These are phyloP conservation scores for Sphecodes monilicornis DNA, from an alignment of 2,888 invertebrate genomes.

Conservation along the genomic window DNA sequence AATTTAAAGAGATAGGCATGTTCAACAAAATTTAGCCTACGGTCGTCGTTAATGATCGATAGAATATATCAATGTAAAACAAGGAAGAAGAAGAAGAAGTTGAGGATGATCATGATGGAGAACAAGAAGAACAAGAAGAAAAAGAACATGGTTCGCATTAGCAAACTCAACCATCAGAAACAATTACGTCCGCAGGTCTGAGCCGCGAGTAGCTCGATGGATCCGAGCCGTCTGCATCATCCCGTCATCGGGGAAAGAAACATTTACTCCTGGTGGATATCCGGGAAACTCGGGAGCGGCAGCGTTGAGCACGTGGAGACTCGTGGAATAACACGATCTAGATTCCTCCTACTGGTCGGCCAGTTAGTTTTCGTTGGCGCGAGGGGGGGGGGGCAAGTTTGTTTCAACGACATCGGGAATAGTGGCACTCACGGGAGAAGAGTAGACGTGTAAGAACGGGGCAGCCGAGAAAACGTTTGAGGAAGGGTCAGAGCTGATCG, in stretches of 20 bases:
- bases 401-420: constrained; percentile 67
- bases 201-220: background rate
- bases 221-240: background rate
- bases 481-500: constrained; percentile 69
- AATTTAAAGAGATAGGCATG: too few relatives aligned
- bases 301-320: background rate
- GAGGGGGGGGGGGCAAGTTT: constrained; percentile 58
- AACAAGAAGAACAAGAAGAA: background rate
- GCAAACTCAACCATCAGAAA: background rate
- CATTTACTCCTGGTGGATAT: background rate
- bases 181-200: background rate
- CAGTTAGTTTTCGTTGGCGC: constrained; percentile 49
- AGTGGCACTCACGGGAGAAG: constrained; percentile 74
- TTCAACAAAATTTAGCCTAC: too few relatives aligned
- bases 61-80: too few relatives aligned
- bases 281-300: background rate
- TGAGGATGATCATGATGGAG: background rate
- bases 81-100: too few relatives aligned
- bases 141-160: background rate
- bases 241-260: constrained; percentile 2
- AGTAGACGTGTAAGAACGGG: constrained; percentile 59
- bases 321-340: constrained; percentile 41
- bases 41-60: too few relatives aligned
- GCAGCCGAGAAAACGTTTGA: constrained; percentile 64
- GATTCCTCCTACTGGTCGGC: constrained; percentile 35